Evolutionary conservation across 2,113 vertebrate genomes (phyloP).

Genomic region (Coryphaenoides rupestris): DNA sequence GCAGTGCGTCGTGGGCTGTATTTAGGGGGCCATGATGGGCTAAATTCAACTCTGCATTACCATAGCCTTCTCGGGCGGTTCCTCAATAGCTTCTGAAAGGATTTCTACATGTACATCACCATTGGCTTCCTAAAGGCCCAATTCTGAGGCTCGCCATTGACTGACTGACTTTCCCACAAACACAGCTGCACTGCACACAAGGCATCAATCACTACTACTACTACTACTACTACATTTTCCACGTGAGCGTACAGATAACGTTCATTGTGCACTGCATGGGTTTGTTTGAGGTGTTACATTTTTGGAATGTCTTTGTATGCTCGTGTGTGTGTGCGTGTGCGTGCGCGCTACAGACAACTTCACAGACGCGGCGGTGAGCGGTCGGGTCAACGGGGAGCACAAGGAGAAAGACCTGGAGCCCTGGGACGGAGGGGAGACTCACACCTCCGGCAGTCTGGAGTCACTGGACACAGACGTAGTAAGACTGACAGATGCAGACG

Average conservation of each 20-base stretch:
- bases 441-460: constrained; percentile 84
- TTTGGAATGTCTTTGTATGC: constrained; percentile 12
- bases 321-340: constrained; percentile 31
- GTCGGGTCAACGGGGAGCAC: constrained; percentile 94
- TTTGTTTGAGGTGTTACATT: too few species aligned
- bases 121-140: not conserved
- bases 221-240: too few species aligned
- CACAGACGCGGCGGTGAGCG: constrained; percentile 88
- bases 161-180: too few species aligned
- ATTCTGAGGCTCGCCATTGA: too few species aligned
- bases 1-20: not conserved
- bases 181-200: not conserved
- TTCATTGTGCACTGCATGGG: not conserved
- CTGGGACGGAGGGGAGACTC: constrained; percentile 91
- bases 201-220: not conserved
- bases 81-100: constrained; percentile 22
- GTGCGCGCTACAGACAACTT: constrained; percentile 84
- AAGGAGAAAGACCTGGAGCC: constrained; percentile 98
- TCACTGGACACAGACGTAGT: constrained; percentile 94
- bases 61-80: constrained; percentile 17
- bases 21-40: not conserved
- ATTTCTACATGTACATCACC: too few species aligned
- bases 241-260: too few species aligned
- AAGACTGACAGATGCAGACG: constrained; percentile 15
- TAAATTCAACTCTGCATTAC: constrained; percentile 4